phyloP scores from a whole-genome alignment of 2,797 vertebrate species.

The Myotis planiceps region DNA sequence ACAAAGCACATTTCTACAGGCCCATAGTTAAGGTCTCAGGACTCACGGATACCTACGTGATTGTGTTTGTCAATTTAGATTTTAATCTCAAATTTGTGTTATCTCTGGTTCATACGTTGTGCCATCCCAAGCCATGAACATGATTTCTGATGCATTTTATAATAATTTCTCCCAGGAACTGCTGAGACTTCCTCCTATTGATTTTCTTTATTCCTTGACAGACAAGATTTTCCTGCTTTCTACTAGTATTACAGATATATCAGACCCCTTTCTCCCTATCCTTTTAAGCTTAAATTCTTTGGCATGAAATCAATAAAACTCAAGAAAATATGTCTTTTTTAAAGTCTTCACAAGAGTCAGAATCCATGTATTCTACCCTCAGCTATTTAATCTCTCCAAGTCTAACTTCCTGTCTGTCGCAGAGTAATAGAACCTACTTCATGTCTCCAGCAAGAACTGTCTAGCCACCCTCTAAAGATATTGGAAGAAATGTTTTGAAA shows the following conservation, averaged over 20 bases:
- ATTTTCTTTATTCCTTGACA: conserved; percentile 48
- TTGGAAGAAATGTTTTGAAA: background rate
- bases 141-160: background rate
- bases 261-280: background rate
- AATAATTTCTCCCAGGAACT: background rate
- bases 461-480: background rate
- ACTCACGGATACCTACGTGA: background rate
- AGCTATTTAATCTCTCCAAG: background rate
- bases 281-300: conserved; percentile 42
- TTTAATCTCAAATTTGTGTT: background rate
- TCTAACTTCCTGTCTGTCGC: background rate
- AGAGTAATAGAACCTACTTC: background rate
- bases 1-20: background rate
- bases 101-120: background rate
- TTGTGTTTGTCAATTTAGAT: background rate
- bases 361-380: background rate
- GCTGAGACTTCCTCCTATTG: background rate
- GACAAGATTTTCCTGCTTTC: conserved; percentile 22
- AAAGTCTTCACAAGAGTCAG: background rate
- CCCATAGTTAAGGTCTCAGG: background rate
- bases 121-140: background rate
- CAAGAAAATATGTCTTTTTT: conserved; percentile 37
- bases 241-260: conserved; percentile 1
- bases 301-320: conserved; percentile 63
- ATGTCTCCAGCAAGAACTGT: background rate